Evolutionary conservation across 35 echinoderm and acorn worm species (phyloP).

Genomic region (Strongylocentrotus purpuratus): DNA sequence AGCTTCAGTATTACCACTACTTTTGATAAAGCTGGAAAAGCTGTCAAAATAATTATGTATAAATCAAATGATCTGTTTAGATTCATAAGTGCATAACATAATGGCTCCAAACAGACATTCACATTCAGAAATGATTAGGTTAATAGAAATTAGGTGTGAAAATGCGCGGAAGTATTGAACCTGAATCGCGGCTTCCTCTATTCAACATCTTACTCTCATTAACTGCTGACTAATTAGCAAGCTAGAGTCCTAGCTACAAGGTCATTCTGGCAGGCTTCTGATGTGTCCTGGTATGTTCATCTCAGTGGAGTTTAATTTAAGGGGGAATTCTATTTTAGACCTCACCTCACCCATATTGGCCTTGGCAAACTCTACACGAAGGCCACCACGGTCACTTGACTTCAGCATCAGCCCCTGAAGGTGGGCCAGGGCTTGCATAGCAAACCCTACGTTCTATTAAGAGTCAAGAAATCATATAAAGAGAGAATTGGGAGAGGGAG

Average conservation of each 20-base stretch:
- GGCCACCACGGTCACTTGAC: conserved; percentile 92
- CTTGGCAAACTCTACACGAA: conserved; percentile 97
- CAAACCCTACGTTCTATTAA: conserved; percentile 85
- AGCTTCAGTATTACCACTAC: no score
- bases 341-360: conserved; percentile 99
- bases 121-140: no score
- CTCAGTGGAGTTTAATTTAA: not conserved
- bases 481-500: not conserved
- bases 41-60: no score
- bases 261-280: not conserved
- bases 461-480: not conserved
- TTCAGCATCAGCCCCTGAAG: conserved; percentile 85
- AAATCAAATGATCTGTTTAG: no score
- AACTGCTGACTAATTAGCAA: no score
- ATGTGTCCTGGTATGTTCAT: not conserved
- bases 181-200: not conserved
- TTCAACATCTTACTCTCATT: not conserved
- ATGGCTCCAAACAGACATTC: no score
- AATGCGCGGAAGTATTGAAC: no score
- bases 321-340: not conserved
- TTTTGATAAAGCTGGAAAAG: no score
- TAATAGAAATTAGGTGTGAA: no score
- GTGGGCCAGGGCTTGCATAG: conserved; percentile 87
- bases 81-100: no score
- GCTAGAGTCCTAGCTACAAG: not conserved